Evolutionary conservation across 2,797 vertebrate species (phyloP).

Genomic region (Gymnodraco acuticeps): DNA sequence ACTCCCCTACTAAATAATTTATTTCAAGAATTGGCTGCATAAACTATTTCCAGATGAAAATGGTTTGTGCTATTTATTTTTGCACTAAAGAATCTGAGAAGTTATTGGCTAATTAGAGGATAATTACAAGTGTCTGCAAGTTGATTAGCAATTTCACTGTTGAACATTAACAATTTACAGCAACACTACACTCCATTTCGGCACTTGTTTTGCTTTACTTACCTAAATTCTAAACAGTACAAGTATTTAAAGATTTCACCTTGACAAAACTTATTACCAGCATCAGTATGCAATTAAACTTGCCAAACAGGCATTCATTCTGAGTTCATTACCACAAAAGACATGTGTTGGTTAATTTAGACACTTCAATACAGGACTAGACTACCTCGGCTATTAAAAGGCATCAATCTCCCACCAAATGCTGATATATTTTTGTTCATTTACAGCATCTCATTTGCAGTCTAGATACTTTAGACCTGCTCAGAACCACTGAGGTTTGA

Average conservation of each 20-base stretch:
- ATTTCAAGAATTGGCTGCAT: constrained; percentile 81
- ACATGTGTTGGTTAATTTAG: constrained; percentile 92
- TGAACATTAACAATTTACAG: constrained; percentile 82
- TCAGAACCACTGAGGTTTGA: constrained; percentile 70
- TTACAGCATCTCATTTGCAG: constrained; percentile 89
- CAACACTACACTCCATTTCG: constrained; percentile 86
- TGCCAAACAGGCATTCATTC: constrained; percentile 91
- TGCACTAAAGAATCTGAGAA: constrained; percentile 57
- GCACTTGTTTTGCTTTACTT: constrained; percentile 92
- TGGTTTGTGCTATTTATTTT: constrained; percentile 31
- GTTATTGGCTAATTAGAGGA: constrained; percentile 82
- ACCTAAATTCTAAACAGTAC: constrained; percentile 93
- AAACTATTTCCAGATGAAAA: constrained; percentile 72
- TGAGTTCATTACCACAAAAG: constrained; percentile 94
- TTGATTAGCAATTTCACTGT: constrained; percentile 78
- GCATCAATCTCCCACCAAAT: constrained; percentile 90
- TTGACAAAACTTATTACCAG: constrained; percentile 90
- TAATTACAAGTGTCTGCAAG: constrained; percentile 78
- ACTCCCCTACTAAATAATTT: constrained; percentile 94
- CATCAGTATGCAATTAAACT: constrained; percentile 93
- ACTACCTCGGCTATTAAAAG: constrained; percentile 89
- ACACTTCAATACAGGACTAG: constrained; percentile 89
- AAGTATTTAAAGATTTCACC: constrained; percentile 96
- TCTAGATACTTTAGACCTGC: constrained; percentile 84
- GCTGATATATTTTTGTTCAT: constrained; percentile 90